Conservation (phyloP, 2,888 invertebrate species). For the Cheilosia scutellata region DNA sequence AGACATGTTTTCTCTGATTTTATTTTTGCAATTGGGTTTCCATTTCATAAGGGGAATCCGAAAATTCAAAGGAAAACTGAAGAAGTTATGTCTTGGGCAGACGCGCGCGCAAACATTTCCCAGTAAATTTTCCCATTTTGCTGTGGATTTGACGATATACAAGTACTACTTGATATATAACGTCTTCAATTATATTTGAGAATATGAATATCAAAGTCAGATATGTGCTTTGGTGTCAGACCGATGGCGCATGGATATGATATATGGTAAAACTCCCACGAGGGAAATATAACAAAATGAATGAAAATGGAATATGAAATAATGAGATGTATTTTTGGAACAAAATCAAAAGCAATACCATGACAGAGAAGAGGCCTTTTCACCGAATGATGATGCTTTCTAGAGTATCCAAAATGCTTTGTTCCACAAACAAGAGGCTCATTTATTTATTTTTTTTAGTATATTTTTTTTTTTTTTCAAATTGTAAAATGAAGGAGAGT, state of each 20-base stretch:
- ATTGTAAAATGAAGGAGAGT: slow-evolving; percentile 14
- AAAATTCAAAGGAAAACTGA: slow-evolving; percentile 25
- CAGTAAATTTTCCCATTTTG: slow-evolving; percentile 24
- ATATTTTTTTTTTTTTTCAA: not conserved
- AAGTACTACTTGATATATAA: slow-evolving; percentile 22
- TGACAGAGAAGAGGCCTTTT: not conserved
- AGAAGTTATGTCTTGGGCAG: slow-evolving; percentile 6
- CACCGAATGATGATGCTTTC: not conserved
- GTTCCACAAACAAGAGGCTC: slow-evolving; percentile 25
- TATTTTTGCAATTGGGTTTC: slow-evolving; percentile 5
- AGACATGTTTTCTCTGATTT: slow-evolving; percentile 16
- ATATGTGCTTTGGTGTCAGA: slow-evolving; percentile 14
- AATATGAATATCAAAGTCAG: slow-evolving; percentile 8
- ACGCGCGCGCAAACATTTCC: not conserved
- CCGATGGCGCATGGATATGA: not conserved
- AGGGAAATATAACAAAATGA: not conserved
- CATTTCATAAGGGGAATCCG: slow-evolving; percentile 15
- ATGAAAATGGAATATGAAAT: slow-evolving; percentile 30
- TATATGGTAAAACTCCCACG: slow-evolving; percentile 8
- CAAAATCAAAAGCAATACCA: not conserved
- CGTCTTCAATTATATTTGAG: slow-evolving; percentile 24
- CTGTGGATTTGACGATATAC: not conserved
- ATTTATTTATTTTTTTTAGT: slow-evolving; percentile 25
- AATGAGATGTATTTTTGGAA: slow-evolving; percentile 14
- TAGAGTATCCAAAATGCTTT: slow-evolving; percentile 2